A percentile compares a stretch with the other conserved stretches of the same genome.
These are phyloP conservation scores for Berghia stephanieae DNA, from an alignment of 1,140 invertebrate genomes.

Conservation along the genomic window DNA sequence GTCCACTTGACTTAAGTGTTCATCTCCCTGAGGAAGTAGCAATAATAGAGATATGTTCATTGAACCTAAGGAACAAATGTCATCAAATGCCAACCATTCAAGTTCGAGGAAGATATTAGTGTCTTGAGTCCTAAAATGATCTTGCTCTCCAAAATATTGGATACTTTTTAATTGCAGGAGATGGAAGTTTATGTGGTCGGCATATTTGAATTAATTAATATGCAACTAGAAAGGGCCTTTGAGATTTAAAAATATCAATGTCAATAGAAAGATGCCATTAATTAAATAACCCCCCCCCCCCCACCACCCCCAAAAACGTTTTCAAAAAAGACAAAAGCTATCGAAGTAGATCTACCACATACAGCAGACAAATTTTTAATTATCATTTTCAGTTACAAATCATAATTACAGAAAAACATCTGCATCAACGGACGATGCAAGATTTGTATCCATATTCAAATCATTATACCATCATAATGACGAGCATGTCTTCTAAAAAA, in stretches of 20 bases:
- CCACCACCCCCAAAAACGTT: too few species aligned
- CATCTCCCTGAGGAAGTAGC: slow-evolving; percentile 52
- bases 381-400: not conserved
- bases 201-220: too few species aligned
- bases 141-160: too few species aligned
- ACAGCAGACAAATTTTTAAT: too few species aligned
- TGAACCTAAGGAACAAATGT: not conserved
- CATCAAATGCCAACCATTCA: not conserved
- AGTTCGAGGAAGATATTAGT: not conserved
- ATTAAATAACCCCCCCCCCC: too few species aligned
- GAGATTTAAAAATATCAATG: too few species aligned
- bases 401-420: not conserved
- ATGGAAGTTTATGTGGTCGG: too few species aligned
- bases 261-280: too few species aligned
- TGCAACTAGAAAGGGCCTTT: too few species aligned
- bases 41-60: not conserved
- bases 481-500: not conserved
- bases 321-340: too few species aligned
- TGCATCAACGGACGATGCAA: not conserved
- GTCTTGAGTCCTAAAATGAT: not conserved
- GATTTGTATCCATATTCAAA: not conserved
- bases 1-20: slow-evolving; percentile 63
- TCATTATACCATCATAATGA: not conserved
- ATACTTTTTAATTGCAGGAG: too few species aligned
- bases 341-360: too few species aligned